Evolutionary conservation across 2,113 vertebrate species (phyloP).

Genomic region (Peucedramus taeniatus): DNA sequence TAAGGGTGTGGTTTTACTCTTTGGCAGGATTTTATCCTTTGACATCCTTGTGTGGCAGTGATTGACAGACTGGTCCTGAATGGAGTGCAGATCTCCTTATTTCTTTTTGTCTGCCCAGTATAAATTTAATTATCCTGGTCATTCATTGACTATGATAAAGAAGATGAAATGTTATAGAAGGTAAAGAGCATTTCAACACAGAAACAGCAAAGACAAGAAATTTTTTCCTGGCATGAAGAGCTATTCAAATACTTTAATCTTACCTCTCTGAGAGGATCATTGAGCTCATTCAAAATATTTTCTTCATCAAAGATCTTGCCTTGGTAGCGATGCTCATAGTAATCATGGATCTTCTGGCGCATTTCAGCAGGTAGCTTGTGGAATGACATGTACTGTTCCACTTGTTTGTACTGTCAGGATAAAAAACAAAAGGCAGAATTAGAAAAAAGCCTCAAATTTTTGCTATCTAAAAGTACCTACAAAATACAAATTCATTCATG

Average conservation of each 20-base stretch:
- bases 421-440: conserved; percentile 20
- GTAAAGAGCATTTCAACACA: not conserved
- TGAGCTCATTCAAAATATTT: conserved; percentile 96
- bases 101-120: not conserved
- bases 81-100: not conserved
- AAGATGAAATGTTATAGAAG: not conserved
- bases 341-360: conserved; percentile 99
- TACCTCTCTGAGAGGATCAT: conserved; percentile 97
- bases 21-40: not conserved
- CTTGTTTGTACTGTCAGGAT: conserved; percentile 92
- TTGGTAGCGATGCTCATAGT: conserved; percentile 98
- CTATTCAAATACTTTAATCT: conserved; percentile 5
- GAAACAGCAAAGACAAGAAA: not conserved
- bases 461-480: not conserved
- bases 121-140: not conserved
- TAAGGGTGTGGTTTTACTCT: not conserved
- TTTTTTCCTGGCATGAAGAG: not conserved
- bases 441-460: not conserved
- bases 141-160: not conserved
- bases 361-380: conserved; percentile 98
- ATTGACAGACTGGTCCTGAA: not conserved
- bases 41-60: not conserved
- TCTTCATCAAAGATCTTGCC: conserved; percentile 99
- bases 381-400: conserved; percentile 99
- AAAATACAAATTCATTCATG: not conserved